Evolutionary conservation across 2,113 vertebrate species (phyloP).

Genomic region (Phrynosoma platyrhinos): DNA sequence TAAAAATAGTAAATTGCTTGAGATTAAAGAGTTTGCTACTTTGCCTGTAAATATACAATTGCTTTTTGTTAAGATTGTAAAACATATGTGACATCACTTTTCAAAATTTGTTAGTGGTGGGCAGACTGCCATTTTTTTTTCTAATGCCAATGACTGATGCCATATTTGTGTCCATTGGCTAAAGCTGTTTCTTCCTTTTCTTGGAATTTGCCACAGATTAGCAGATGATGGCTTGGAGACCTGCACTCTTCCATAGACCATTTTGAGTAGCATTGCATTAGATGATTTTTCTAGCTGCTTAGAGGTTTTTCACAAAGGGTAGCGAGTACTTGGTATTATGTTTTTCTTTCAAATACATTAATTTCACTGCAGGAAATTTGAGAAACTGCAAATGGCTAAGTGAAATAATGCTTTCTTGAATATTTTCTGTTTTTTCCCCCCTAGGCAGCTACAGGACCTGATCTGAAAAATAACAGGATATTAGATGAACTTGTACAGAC

Average conservation of each 20-base stretch:
- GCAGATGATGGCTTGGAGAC: no score
- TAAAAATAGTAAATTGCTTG: not conserved
- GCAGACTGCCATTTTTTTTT: no score
- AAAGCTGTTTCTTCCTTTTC: no score
- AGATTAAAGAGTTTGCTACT: not conserved
- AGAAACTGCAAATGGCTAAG: slow-evolving; percentile 8
- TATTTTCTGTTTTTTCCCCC: slow-evolving; percentile 64
- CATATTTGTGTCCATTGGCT: no score
- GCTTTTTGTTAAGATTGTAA: slow-evolving; percentile 19
- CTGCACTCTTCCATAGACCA: not conserved
- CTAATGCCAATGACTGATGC: no score
- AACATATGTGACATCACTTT: not conserved
- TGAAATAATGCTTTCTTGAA: slow-evolving; percentile 51
- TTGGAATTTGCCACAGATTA: no score
- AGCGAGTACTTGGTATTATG: slow-evolving; percentile 36
- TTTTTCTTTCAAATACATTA: slow-evolving; percentile 30
- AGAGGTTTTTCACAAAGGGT: slow-evolving; percentile 22
- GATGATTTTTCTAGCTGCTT: slow-evolving; percentile 1
- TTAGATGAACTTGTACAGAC: slow-evolving; percentile 90
- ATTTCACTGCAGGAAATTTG: not conserved
- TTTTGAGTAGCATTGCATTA: not conserved
- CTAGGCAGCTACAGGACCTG: slow-evolving; percentile 87
- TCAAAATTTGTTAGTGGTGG: not conserved
- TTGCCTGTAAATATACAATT: not conserved
- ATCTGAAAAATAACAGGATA: slow-evolving; percentile 90